Percentiles rank a stretch among this genome's conserved stretches.
Conservation (phyloP, 2,888 invertebrate species). For the Macrosiphum euphorbiae region DNA sequence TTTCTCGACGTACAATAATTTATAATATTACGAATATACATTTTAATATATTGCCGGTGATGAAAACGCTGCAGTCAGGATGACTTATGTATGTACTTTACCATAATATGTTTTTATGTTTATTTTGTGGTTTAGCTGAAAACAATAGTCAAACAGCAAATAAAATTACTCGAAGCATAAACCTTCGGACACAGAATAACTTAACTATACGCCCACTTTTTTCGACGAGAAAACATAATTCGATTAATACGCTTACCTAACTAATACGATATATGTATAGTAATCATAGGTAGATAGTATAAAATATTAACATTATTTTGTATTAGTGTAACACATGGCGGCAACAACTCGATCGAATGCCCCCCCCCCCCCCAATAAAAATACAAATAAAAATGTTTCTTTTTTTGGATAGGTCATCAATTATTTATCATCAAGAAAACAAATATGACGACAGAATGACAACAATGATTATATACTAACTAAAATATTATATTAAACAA, state of each 20-base stretch:
- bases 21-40: not conserved
- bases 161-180: not conserved
- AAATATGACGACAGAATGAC: not conserved
- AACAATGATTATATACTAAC: not conserved
- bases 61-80: not conserved
- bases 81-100: not conserved
- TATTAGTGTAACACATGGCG: no score
- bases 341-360: not conserved
- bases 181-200: not conserved
- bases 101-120: not conserved
- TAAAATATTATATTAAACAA: not conserved
- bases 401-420: not conserved
- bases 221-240: not conserved
- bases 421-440: not conserved
- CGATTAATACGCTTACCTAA: not conserved
- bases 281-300: no score
- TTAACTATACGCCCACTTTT: not conserved
- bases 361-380: not conserved
- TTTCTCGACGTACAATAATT: not conserved
- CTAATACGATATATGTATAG: no score
- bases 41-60: not conserved
- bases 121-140: not conserved
- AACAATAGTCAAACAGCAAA: not conserved
- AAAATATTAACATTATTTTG: no score
- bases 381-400: not conserved